phyloP scores from a whole-genome alignment of 2,888 invertebrate genomes.

The Cybosia mesomella region DNA sequence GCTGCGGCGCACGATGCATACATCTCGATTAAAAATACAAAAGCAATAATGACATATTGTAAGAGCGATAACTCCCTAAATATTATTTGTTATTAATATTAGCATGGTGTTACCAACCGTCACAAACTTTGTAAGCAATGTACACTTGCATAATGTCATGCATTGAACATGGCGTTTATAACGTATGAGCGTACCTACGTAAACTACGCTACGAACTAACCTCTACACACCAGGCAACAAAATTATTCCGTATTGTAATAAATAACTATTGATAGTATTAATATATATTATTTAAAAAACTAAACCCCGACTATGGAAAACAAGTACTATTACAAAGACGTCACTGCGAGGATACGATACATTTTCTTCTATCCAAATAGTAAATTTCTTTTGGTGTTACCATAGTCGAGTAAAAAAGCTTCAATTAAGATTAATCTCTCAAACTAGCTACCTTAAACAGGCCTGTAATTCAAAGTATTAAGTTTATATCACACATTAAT shows the following conservation, averaged over 20 bases:
- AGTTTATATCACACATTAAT: constrained; percentile 83
- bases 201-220: constrained; percentile 58
- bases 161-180: constrained; percentile 75
- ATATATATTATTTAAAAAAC: constrained; percentile 52
- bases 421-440: constrained; percentile 54
- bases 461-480: constrained; percentile 73
- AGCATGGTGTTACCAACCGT: constrained; percentile 42
- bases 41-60: constrained; percentile 56
- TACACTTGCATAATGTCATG: constrained; percentile 61
- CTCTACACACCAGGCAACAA: constrained; percentile 78
- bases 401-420: constrained; percentile 43
- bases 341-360: constrained; percentile 23
- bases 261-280: constrained; percentile 79
- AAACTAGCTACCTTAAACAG: constrained; percentile 81
- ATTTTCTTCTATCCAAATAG: constrained; percentile 17
- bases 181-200: constrained; percentile 70
- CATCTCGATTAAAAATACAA: constrained; percentile 55
- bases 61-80: constrained; percentile 45
- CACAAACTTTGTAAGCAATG: constrained; percentile 53
- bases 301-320: constrained; percentile 44
- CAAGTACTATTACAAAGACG: constrained; percentile 22
- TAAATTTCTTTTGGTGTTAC: constrained; percentile 29
- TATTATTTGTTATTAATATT: constrained; percentile 37
- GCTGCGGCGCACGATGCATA: constrained; percentile 51
- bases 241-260: constrained; percentile 77